Conservation (phyloP, 2,888 invertebrate genomes). For the Phytoseiulus persimilis region DNA sequence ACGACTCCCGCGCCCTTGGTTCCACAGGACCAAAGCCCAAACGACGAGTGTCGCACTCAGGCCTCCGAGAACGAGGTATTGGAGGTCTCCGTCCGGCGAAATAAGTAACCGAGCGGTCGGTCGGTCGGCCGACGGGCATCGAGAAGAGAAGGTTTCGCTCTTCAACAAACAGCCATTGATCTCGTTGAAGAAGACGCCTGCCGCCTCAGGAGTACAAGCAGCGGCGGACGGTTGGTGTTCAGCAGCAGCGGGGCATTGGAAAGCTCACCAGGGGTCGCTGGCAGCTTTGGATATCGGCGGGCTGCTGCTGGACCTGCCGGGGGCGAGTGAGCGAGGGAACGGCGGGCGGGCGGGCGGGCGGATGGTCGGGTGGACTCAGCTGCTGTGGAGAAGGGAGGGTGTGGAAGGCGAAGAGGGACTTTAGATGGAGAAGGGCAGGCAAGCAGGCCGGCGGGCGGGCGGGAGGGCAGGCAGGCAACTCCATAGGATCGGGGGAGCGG, state of each 20-base stretch:
- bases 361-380: neutral
- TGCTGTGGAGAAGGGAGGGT: neutral
- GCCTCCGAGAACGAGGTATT: neutral
- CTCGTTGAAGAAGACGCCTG: neutral
- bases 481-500: neutral
- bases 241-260: neutral
- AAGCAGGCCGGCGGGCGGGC: neutral
- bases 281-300: neutral
- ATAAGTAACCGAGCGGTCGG: neutral
- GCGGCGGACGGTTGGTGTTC: neutral
- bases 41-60: neutral
- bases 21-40: too few relatives aligned
- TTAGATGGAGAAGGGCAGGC: neutral
- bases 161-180: neutral
- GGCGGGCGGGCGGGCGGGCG: neutral
- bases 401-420: neutral
- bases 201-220: neutral
- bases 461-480: neutral
- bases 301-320: neutral
- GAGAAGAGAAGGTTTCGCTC: neutral
- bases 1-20: too few relatives aligned
- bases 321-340: neutral
- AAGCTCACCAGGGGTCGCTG: conserved; percentile 5
- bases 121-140: neutral
- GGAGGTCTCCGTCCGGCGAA: neutral